A percentile compares a stretch with the other conserved stretches of the same genome.
Conservation (phyloP, 2,113 vertebrate genomes). For the Prionailurus viverrinus region DNA sequence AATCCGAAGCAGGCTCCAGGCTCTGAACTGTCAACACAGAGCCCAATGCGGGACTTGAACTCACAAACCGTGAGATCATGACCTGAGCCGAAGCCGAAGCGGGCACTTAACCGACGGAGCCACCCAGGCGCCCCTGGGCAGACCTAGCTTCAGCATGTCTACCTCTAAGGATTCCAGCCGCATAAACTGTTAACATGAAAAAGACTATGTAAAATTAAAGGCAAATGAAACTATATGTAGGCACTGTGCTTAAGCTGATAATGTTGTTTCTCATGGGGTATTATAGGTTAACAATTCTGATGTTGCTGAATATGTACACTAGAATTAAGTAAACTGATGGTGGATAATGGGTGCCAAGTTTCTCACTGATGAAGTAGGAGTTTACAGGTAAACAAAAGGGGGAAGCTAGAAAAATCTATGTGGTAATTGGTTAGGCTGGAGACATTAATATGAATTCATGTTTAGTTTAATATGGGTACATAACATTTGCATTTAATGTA, state of each 20-base stretch:
- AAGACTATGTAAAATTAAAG: conserved; percentile 20
- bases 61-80: too few relatives aligned
- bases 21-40: too few relatives aligned
- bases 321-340: neutral
- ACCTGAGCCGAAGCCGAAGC: too few relatives aligned
- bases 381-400: neutral
- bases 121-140: neutral
- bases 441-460: neutral
- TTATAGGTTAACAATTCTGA: neutral
- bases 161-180: neutral
- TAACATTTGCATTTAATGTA: neutral
- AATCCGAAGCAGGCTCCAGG: too few relatives aligned
- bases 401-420: neutral
- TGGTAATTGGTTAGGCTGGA: neutral
- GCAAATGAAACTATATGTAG: neutral
- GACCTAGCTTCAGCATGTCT: neutral
- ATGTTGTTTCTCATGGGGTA: neutral
- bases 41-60: too few relatives aligned
- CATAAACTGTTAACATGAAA: neutral
- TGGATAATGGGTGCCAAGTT: neutral
- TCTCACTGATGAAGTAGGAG: neutral
- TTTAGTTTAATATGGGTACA: neutral
- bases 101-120: too few relatives aligned
- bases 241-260: neutral
- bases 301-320: neutral